Evolutionary conservation across 2,797 vertebrate genomes (phyloP).

Genomic region (Enteromius thamalakanensis): DNA sequence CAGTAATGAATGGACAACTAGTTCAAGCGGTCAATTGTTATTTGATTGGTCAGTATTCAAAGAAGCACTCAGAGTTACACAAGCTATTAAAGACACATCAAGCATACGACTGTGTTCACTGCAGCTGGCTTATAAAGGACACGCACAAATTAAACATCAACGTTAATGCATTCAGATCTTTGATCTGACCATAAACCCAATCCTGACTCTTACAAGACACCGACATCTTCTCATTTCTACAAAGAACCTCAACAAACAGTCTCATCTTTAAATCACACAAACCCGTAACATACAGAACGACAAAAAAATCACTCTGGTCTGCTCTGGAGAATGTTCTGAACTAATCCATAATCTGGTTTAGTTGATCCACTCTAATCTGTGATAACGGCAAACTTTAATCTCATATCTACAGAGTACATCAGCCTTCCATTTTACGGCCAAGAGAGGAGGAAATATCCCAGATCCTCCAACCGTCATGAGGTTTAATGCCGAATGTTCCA

Average conservation of each 20-base stretch:
- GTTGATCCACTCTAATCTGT: constrained; percentile 73
- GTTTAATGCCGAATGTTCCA: constrained; percentile 58
- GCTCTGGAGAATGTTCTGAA: constrained; percentile 56
- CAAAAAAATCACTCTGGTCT: constrained; percentile 67
- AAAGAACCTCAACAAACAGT: neutral
- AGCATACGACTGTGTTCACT: neutral
- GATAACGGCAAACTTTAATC: constrained; percentile 73
- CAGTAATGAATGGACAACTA: neutral
- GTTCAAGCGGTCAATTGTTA: neutral
- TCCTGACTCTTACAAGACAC: neutral
- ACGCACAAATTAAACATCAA: too few relatives aligned
- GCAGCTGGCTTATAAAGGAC: neutral
- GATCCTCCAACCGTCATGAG: constrained; percentile 64
- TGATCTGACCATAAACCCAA: too few relatives aligned
- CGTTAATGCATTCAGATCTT: too few relatives aligned
- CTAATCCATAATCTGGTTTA: constrained; percentile 75
- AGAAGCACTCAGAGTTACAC: too few relatives aligned
- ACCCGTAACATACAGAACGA: constrained; percentile 48
- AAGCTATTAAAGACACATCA: neutral
- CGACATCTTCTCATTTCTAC: neutral
- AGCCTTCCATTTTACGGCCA: constrained; percentile 54
- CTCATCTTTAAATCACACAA: neutral
- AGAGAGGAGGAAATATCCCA: constrained; percentile 21
- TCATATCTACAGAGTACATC: constrained; percentile 65
- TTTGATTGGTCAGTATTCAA: neutral